These are phyloP conservation scores for Eremobia ochroleuca DNA, from an alignment of 2,888 invertebrate genomes.

Conservation along the genomic window DNA sequence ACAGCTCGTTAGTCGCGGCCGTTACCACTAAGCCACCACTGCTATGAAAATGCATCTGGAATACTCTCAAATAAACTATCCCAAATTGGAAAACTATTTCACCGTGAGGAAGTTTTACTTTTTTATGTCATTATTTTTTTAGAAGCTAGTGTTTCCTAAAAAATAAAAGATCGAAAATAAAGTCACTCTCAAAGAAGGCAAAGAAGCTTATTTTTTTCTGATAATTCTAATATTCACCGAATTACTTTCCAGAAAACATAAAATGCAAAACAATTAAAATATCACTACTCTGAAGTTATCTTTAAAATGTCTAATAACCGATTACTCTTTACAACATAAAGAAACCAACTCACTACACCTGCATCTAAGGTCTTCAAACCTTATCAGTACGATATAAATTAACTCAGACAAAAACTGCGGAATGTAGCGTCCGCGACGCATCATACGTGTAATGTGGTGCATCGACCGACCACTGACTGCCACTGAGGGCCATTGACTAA, in stretches of 20 bases:
- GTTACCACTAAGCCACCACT: no score
- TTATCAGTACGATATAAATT: constrained; percentile 39
- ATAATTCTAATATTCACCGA: background rate
- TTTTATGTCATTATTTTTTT: no score
- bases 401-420: constrained; percentile 48
- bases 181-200: no score
- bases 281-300: background rate
- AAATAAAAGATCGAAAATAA: background rate
- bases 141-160: background rate
- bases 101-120: no score
- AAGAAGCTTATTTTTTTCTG: background rate
- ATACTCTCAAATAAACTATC: no score
- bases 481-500: constrained; percentile 40
- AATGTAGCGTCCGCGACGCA: constrained; percentile 42
- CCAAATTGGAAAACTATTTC: no score
- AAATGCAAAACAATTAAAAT: background rate
- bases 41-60: no score
- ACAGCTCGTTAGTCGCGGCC: no score
- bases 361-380: constrained; percentile 32
- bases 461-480: constrained; percentile 50
- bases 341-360: constrained; percentile 19
- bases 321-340: constrained; percentile 1
- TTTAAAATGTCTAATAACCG: background rate
- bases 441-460: constrained; percentile 39
- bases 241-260: background rate